A percentile compares a stretch with the other conserved stretches of the same genome.
These are phyloP conservation scores for Andrena haemorrhoa DNA, from an alignment of 2,888 invertebrate species.

Conservation along the genomic window DNA sequence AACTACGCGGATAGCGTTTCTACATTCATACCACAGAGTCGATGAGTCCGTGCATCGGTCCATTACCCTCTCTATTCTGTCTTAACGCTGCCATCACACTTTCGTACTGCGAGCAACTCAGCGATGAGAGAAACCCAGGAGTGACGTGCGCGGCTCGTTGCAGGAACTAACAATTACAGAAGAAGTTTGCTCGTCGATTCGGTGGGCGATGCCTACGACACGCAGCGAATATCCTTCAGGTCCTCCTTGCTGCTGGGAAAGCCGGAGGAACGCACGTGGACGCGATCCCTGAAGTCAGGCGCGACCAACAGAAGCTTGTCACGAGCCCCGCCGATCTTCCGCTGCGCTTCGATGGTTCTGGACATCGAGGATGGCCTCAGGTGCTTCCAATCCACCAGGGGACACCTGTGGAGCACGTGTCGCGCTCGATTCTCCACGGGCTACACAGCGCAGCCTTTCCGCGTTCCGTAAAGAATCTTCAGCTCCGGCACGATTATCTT, in stretches of 20 bases:
- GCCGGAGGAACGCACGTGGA: slow-evolving; percentile 17
- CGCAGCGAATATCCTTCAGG: slow-evolving; percentile 32
- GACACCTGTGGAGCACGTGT: slow-evolving; percentile 53
- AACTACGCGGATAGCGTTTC: slow-evolving; percentile 12
- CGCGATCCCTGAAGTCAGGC: slow-evolving; percentile 1
- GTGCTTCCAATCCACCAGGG: slow-evolving; percentile 17
- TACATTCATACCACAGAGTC: neutral
- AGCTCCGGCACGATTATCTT: slow-evolving; percentile 94
- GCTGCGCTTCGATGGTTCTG: neutral
- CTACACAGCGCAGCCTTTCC: slow-evolving; percentile 93
- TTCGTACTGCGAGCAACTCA: slow-evolving; percentile 41
- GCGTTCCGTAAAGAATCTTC: slow-evolving; percentile 92
- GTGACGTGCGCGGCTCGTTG: slow-evolving; percentile 13
- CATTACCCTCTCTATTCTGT: neutral
- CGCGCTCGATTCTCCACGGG: slow-evolving; percentile 72
- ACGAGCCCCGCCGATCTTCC: neutral
- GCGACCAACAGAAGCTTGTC: slow-evolving; percentile 20
- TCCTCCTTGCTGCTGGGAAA: neutral
- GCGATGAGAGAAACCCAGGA: slow-evolving; percentile 29
- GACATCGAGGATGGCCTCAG: slow-evolving; percentile 27
- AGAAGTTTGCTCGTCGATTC: slow-evolving; percentile 32
- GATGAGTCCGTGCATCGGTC: neutral
- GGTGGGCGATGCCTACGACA: slow-evolving; percentile 14
- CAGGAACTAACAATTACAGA: slow-evolving; percentile 57
- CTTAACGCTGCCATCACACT: slow-evolving; percentile 36